Evolutionary conservation across 2,888 invertebrate genomes (phyloP), one percentile per base, ranked within the genome.

Genomic region (Spilosoma lubricipeda): DNA sequence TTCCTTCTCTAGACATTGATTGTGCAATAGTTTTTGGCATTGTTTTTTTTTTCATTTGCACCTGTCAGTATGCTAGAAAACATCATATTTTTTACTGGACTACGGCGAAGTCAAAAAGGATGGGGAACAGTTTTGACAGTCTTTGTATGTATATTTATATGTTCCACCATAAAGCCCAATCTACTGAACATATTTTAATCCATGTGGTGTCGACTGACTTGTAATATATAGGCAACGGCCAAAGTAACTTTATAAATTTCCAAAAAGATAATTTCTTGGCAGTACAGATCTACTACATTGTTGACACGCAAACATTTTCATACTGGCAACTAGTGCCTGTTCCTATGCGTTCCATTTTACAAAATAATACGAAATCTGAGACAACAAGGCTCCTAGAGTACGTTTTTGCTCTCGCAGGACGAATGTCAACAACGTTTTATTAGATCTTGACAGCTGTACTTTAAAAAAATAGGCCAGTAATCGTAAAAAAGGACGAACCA

Each of bases 401-500:
- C 27, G 4, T 59, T 27, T 59, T 1, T 0, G 18, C 30, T 63
- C 30, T 63, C 15, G 15, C 59, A 27, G 30, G 27, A 15, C 11
- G 30, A 30, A 27, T 63, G 27, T 15, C 30, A 68, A 45, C 30
- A 20, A 36, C 45, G 23, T n/a, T 59, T 33, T 64, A 73, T 70
- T 64, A 36, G 63, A 70, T 27, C 63, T 66, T 70, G 70, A 69
- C 70, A 73, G 65, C 27, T 42, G 67, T 67, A 73, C 27, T n/a
- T 70, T 33, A 73, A 77, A 82, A n/a, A 83, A 84, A 77, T 83
- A 84, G 83, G 85, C 75, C 82, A 82, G 80, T 83, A 70, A 70
- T 63, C 45, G 70, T 82, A 78, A 83, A 87, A 88, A 86, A 74
- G 72, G 42, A 79, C 67, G 56, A 52, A 36, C 80, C 76, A 74